Base-by-base conservation (phyloP, 2,888 invertebrate genomes). In the Drosophila picticornis region DNA sequence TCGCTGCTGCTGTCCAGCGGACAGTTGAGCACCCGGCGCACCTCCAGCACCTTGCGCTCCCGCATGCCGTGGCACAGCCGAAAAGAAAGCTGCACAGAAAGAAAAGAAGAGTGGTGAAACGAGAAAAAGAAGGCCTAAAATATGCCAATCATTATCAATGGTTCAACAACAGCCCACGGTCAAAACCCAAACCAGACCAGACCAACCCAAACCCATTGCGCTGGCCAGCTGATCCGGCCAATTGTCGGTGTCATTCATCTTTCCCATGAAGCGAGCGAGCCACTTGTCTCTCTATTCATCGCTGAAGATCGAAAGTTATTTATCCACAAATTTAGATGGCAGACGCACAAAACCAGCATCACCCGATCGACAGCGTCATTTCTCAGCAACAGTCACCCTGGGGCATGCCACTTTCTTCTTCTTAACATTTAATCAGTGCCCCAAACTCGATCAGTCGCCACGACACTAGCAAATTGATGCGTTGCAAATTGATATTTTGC, bases 11-110 rank as follows among this genome's bases (percentile, higher is more conserved):
- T 94, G 64, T 93, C 93, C 81, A 92, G 67, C 2, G 92, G 82
- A 67, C 92, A 92, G 79, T 91, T 91, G 31, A 97, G 94, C 31
- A 95, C 93, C 16, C 96, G 94, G 83, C 96, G 95, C 58, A 97
- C 95, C 91, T 97, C 96, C 71, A 95, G 94, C 77, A 96, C 95
- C 83, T 97, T 96, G 68, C 96, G 95, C 85, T 96, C 96, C 70
- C 97, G 94, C 83, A 96, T 94, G 83, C 96, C 94, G 90, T 95
- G 95, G 78, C 95, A 95, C 58, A 96, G 95, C 77, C 96, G 95
- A 93, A 96, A 96, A 74, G 96, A 95, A 88, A 97, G 94, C 96
- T 96, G 92, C 29, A 91, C 88, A 84, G 40, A 38, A 19, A 36
- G 29, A 31, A 56, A 60, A 40, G 46, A 71, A 50, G n/a, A 25